Evolutionary conservation across 2,888 invertebrate species (phyloP).

Genomic region (Rambutsinella grinnellia): DNA sequence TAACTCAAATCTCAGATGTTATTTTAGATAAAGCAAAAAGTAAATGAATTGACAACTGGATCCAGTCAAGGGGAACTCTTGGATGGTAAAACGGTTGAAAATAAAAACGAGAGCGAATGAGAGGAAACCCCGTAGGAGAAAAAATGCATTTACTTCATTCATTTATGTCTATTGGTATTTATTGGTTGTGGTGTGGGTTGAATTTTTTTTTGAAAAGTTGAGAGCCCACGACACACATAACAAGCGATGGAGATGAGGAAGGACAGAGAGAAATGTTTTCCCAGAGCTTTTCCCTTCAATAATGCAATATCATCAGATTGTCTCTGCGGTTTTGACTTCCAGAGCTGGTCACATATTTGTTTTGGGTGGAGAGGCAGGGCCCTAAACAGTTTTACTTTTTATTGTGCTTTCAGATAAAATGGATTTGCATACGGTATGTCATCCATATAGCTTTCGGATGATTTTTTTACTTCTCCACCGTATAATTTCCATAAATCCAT

Average conservation of each 20-base stretch:
- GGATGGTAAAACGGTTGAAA: too few relatives aligned
- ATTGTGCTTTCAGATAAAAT: slow-evolving; percentile 25
- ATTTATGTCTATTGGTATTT: slow-evolving; percentile 17
- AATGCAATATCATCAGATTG: not conserved
- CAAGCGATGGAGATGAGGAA: too few relatives aligned
- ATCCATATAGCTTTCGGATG: slow-evolving; percentile 9
- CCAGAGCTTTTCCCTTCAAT: not conserved
- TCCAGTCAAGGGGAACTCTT: not conserved
- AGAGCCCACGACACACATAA: not conserved
- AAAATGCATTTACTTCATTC: not conserved
- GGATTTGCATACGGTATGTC: slow-evolving; percentile 21
- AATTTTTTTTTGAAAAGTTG: slow-evolving; percentile 1
- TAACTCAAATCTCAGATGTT: slow-evolving; percentile 26
- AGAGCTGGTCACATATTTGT: too few relatives aligned
- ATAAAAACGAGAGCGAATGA: too few relatives aligned
- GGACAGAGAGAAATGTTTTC: not conserved
- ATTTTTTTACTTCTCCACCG: slow-evolving; percentile 6
- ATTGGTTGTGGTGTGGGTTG: slow-evolving; percentile 24
- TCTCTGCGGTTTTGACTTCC: too few relatives aligned
- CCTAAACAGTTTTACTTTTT: too few relatives aligned
- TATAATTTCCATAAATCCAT: slow-evolving; percentile 43
- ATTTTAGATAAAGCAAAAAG: slow-evolving; percentile 9
- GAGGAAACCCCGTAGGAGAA: not conserved
- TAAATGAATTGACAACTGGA: slow-evolving; percentile 24
- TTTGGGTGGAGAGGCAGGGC: too few relatives aligned